Base-by-base conservation (phyloP, 2,797 vertebrate species). In the Pangasius sanitwongsei region DNA sequence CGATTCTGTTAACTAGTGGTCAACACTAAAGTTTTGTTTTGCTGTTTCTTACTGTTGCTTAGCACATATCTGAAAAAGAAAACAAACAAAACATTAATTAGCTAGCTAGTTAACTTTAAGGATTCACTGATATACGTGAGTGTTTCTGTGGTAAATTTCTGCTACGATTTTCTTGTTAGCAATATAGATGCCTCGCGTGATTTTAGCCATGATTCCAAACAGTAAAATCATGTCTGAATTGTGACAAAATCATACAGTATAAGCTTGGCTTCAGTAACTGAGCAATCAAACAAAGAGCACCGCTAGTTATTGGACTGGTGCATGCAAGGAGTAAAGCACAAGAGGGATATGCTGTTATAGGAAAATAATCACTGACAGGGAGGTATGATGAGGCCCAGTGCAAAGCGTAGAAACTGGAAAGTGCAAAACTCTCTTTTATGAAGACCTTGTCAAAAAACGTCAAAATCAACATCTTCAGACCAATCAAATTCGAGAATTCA, bases 111-210 rank as follows among this genome's bases (percentile, higher is more conserved):
- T 67, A 67, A 15, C n/a, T 4, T 4, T 31, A 70, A 70, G 6
- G 34, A 4, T 23, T 20, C 25, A 4, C 7, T 23, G 1, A 41
- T 37, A 5, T 20, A 5, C 0, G 6, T 0, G 6, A 70, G 0
- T 37, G 5, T 37, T 37, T 70, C 67, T 37, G 67, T 37, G 31
- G 31, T 37, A 37, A 37, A 37, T 37, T 37, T 70, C 31, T 37
- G 31, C 12, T 4, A 11, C 0, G 8, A 28, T 4, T 65, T 69
- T 69, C 67, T 69, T 34, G 13, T 31, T 31, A 15, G 65, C 61
- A 63, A 15, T 34, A 69, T 31, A 5, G 65, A 12, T 63, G 61
- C 61, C 25, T 28, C 61, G 3, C 2, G 25, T 63, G 61, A 63
- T 28, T 63, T 63, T 63, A 18, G 31, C 31, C 34, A 7, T 34